Percentiles rank a stretch among this genome's conserved stretches.
Evolutionary conservation across 1,140 invertebrate species (phyloP).

Genomic region (Anadara kagoshimensis): DNA sequence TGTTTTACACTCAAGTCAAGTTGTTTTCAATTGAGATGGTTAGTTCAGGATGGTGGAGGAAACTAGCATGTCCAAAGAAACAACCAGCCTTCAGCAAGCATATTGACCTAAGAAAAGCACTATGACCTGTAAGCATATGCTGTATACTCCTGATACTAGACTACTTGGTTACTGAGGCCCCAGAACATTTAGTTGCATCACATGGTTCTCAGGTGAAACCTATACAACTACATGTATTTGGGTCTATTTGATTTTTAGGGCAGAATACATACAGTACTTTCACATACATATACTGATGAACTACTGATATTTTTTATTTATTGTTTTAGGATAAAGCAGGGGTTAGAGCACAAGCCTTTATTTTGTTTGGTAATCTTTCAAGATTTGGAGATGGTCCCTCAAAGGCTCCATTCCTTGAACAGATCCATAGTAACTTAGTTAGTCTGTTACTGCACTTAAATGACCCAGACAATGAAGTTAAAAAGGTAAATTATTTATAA

Average conservation of each 20-base stretch:
- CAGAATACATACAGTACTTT: no score
- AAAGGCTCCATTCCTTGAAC: conserved; percentile 79
- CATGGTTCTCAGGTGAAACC: conserved; percentile 70
- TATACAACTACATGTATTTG: no score
- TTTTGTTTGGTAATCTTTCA: conserved; percentile 83
- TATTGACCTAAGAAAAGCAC: conserved; percentile 83
- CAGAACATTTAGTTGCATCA: conserved; percentile 81
- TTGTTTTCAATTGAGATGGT: conserved; percentile 47
- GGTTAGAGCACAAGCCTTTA: conserved; percentile 81
- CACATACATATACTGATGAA: no score
- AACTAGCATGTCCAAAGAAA: no score
- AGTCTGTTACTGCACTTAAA: conserved; percentile 84
- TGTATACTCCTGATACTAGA: conserved; percentile 82
- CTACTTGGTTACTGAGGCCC: conserved; percentile 84
- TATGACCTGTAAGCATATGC: conserved; percentile 85
- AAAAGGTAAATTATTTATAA: conserved; percentile 76
- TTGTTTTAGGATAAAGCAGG: conserved; percentile 71
- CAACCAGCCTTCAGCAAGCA: conserved; percentile 63
- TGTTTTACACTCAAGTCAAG: conserved; percentile 31
- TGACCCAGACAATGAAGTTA: conserved; percentile 82
- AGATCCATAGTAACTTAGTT: conserved; percentile 83
- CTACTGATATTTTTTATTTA: conserved; percentile 10
- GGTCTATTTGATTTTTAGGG: no score
- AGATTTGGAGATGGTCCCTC: conserved; percentile 74
- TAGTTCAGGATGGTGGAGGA: conserved; percentile 72